Percentiles rank a stretch among this genome's conserved stretches.
Conservation (phyloP, 2,888 invertebrate species). For the Himalopsyche tibetana region DNA sequence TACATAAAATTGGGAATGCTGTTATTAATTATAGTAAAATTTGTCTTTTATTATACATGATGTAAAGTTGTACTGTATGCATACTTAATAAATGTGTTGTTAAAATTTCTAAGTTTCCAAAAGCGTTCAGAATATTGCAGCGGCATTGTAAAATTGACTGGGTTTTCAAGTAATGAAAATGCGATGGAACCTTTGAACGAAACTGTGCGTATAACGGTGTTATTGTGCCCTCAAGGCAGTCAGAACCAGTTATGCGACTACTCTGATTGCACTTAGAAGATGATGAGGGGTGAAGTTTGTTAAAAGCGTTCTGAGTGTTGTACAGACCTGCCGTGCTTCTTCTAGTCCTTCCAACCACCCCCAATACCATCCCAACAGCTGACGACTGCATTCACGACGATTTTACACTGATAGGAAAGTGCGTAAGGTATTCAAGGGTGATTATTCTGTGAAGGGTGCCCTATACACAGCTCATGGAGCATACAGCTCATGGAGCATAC, state of each 20-base stretch:
- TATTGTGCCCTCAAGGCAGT: slow-evolving; percentile 45
- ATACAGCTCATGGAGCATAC: too few species aligned
- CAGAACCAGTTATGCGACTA: slow-evolving; percentile 56
- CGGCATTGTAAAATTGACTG: not conserved
- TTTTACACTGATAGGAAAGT: not conserved
- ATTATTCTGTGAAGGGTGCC: not conserved
- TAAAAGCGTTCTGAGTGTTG: slow-evolving; percentile 35
- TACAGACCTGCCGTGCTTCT: not conserved
- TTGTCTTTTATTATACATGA: too few species aligned
- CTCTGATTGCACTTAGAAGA: slow-evolving; percentile 58
- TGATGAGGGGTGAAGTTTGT: slow-evolving; percentile 48
- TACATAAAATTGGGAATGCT: too few species aligned
- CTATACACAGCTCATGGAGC: too few species aligned
- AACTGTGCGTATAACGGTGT: slow-evolving; percentile 12
- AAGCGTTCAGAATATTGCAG: too few species aligned
- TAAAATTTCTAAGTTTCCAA: too few species aligned
- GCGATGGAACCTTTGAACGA: slow-evolving; percentile 27
- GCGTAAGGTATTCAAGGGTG: slow-evolving; percentile 8
- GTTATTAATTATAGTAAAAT: too few species aligned
- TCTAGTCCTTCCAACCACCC: too few species aligned
- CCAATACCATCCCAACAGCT: not conserved
- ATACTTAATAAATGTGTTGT: too few species aligned
- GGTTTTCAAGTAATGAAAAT: slow-evolving; percentile 10
- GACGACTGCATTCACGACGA: slow-evolving; percentile 18
- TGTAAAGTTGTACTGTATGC: too few species aligned